Percentiles rank a stretch among this genome's conserved stretches.
phyloP scores from a whole-genome alignment of 2,797 vertebrate genomes.

The Sphenopsis melanotis region DNA sequence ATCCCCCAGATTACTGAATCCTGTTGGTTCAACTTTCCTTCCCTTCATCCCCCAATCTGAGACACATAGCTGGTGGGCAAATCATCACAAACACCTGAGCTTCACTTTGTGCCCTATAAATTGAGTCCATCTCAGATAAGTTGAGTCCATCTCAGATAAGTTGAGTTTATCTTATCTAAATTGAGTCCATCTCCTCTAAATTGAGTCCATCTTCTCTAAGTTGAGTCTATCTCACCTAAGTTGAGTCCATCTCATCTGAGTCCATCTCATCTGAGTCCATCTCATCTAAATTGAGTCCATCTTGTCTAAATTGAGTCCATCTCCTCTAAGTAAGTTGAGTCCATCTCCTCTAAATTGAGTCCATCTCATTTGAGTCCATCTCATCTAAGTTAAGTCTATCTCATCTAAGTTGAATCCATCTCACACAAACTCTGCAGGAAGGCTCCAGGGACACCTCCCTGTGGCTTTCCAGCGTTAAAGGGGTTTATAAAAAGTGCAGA shows the following conservation, averaged over 20 bases:
- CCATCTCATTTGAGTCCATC: neutral
- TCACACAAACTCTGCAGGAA: neutral
- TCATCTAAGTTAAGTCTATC: accelerated
- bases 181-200: accelerated
- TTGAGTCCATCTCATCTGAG: no score
- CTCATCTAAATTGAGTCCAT: no score
- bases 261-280: no score
- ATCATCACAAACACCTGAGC: neutral
- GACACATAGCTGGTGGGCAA: neutral
- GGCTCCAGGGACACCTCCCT: neutral
- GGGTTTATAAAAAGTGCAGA: neutral
- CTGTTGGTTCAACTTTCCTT: neutral
- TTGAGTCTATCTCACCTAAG: accelerated
- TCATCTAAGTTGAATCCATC: accelerated
- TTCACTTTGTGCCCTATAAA: neutral
- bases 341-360: no score
- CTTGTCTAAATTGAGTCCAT: accelerated
- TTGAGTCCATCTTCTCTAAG: accelerated
- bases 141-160: neutral
- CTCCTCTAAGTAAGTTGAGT: accelerated
- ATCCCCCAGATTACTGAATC: neutral
- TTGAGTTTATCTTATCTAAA: accelerated
- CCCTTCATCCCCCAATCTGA: neutral
- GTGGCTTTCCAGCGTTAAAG: neutral
- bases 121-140: accelerated